Percentiles rank a stretch among this genome's conserved stretches.
These are phyloP conservation scores for Tenebrosternarchus preto DNA, from an alignment of 2,113 vertebrate genomes.

Conservation along the genomic window DNA sequence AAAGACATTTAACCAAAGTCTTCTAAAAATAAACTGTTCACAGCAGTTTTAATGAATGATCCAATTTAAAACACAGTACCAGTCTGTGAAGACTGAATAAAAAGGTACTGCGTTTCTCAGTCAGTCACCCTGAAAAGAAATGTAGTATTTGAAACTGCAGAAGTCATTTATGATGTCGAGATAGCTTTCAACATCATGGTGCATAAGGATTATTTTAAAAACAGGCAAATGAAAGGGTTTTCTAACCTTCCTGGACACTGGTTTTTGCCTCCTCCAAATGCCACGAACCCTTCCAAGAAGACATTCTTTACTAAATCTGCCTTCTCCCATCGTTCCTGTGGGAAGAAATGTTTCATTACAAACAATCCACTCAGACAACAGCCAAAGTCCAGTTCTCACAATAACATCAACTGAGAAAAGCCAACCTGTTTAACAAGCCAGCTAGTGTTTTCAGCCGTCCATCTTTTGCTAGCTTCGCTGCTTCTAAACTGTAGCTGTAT, in stretches of 20 bases:
- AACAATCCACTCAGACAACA: constrained; percentile 25
- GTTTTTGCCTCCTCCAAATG: constrained; percentile 82
- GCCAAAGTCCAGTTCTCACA: constrained; percentile 13
- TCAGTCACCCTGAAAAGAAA: too few relatives aligned
- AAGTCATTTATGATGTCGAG: neutral
- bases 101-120: too few relatives aligned
- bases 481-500: too few relatives aligned
- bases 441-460: too few relatives aligned
- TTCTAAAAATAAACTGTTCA: too few relatives aligned
- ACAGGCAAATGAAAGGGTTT: constrained; percentile 58
- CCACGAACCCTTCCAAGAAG: constrained; percentile 84
- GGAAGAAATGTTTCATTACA: constrained; percentile 78
- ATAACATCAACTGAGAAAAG: neutral
- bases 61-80: too few relatives aligned
- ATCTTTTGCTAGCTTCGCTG: too few relatives aligned
- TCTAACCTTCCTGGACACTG: constrained; percentile 88
- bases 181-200: neutral
- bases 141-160: too few relatives aligned
- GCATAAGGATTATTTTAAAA: constrained; percentile 25
- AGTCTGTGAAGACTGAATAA: too few relatives aligned
- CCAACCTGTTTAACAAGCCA: too few relatives aligned
- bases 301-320: constrained; percentile 85
- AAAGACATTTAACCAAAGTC: too few relatives aligned
- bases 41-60: too few relatives aligned
- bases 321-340: constrained; percentile 87